A percentile compares a stretch with the other conserved stretches of the same genome.
Evolutionary conservation across 2,113 vertebrate species (phyloP).

Genomic region (Anolis sagrei): DNA sequence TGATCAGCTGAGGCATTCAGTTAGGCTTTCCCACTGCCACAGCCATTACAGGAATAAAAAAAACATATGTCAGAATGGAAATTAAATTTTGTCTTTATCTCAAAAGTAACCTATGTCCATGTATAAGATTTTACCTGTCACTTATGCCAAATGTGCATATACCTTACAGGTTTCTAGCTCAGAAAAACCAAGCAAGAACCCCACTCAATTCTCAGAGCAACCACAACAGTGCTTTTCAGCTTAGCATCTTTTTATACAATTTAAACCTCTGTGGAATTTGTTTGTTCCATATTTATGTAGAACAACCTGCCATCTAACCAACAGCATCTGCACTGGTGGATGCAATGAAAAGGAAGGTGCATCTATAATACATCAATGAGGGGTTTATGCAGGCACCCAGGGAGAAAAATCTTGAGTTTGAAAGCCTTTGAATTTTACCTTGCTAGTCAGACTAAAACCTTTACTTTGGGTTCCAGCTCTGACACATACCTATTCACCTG

Average conservation of each 20-base stretch:
- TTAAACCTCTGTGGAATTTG: neutral
- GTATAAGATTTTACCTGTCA: neutral
- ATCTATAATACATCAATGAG: neutral
- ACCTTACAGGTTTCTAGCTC: neutral
- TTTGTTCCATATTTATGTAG: too few relatives aligned
- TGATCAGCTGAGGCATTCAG: neutral
- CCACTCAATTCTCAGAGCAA: neutral
- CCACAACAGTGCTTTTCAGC: too few relatives aligned
- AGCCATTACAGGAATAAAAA: neutral
- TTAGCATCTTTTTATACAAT: too few relatives aligned
- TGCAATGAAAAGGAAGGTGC: neutral
- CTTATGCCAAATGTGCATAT: neutral
- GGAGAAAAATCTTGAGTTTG: neutral
- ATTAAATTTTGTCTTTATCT: neutral
- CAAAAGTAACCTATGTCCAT: neutral
- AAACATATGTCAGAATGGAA: neutral
- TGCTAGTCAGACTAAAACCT: neutral
- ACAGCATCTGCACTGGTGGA: neutral
- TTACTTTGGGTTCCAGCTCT: neutral
- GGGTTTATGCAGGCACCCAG: neutral
- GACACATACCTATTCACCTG: neutral
- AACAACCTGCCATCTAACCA: neutral
- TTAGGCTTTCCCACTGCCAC: neutral
- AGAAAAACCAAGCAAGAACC: too few relatives aligned
- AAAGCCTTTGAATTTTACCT: neutral